phyloP scores from a whole-genome alignment of 1,140 invertebrate genomes.

The Catajapyx aquilonaris region DNA sequence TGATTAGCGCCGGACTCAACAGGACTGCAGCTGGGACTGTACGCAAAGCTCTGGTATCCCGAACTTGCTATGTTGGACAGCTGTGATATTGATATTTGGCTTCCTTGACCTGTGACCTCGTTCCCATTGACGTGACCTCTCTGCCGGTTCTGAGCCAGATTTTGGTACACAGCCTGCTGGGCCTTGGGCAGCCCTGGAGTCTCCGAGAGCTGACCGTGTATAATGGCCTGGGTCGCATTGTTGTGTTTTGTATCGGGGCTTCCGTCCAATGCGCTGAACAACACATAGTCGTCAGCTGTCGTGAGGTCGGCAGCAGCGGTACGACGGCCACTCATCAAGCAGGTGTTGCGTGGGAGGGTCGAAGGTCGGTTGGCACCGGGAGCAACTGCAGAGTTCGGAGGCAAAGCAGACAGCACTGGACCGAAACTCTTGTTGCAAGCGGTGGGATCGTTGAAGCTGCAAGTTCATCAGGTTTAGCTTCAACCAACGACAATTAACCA shows the following conservation, averaged over 20 bases:
- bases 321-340: conserved; percentile 26
- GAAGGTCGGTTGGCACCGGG: conserved; percentile 36
- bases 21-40: conserved; percentile 75
- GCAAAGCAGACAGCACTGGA: conserved; percentile 19
- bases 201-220: too few species aligned
- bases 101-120: conserved; percentile 32
- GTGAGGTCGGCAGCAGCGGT: conserved; percentile 16
- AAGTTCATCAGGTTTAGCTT: too few species aligned
- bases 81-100: conserved; percentile 55
- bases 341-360: conserved; percentile 46
- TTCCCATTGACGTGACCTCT: too few species aligned
- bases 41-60: conserved; percentile 76
- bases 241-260: too few species aligned
- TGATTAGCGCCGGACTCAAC: conserved; percentile 28
- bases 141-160: too few species aligned
- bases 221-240: too few species aligned
- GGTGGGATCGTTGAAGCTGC: conserved; percentile 23
- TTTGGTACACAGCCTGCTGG: too few species aligned
- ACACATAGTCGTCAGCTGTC: conserved; percentile 19
- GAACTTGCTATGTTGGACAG: conserved; percentile 64
- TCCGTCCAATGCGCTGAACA: conserved; percentile 17
- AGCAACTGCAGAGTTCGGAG: conserved; percentile 24
- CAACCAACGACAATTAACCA: too few species aligned
- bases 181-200: too few species aligned
- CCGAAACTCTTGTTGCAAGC: conserved; percentile 15